Evolutionary conservation across 2,113 vertebrate genomes (phyloP).

Genomic region (Halcyon malimbica): DNA sequence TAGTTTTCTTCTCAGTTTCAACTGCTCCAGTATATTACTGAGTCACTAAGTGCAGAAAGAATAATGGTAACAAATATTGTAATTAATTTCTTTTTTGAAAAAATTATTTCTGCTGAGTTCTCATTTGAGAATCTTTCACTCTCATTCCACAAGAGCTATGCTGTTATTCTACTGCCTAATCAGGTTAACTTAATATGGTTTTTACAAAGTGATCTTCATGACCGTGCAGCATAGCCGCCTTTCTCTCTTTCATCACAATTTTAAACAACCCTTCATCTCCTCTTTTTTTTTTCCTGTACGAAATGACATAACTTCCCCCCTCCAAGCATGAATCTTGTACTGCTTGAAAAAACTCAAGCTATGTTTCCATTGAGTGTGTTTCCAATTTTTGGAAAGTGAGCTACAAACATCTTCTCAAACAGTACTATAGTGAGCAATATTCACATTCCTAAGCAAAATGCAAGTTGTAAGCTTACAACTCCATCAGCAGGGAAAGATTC

Average conservation of each 20-base stretch:
- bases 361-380: neutral
- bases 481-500: neutral
- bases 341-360: neutral
- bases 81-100: neutral
- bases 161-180: constrained; percentile 40
- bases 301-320: neutral
- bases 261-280: constrained; percentile 32
- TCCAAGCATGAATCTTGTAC: neutral
- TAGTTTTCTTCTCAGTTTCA: constrained; percentile 10
- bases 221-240: neutral
- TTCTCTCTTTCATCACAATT: constrained; percentile 10
- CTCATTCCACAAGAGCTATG: neutral
- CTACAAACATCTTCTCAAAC: neutral
- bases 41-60: neutral
- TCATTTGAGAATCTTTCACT: constrained; percentile 1
- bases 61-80: neutral
- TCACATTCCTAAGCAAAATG: neutral
- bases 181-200: constrained; percentile 6
- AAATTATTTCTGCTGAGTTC: neutral
- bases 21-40: neutral
- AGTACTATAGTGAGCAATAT: neutral
- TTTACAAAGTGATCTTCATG: constrained; percentile 7
- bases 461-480: neutral
- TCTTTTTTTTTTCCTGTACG: neutral
- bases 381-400: neutral